Conservation (phyloP, 1,140 invertebrate species). For the Arctopsyche grandis region DNA sequence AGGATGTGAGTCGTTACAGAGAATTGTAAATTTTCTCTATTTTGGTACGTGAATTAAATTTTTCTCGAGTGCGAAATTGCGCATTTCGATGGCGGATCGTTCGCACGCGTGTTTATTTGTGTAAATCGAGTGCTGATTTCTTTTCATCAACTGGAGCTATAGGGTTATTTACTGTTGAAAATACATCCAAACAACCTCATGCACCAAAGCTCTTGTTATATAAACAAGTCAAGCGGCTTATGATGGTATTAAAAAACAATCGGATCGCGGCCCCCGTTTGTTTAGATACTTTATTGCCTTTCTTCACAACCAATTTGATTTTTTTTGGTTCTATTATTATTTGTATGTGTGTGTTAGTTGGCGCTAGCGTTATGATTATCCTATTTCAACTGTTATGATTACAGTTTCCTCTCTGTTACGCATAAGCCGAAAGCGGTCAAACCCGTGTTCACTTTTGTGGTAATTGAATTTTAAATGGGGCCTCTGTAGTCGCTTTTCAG, state of each 20-base stretch:
- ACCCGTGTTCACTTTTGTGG: slow-evolving; percentile 1
- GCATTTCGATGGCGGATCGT: neutral
- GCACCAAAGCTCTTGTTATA: slow-evolving; percentile 5
- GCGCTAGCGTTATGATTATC: neutral
- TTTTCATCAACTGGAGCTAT: slow-evolving; percentile 29
- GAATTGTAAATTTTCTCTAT: no score
- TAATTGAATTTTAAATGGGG: slow-evolving; percentile 26
- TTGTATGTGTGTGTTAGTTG: neutral
- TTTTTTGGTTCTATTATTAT: neutral
- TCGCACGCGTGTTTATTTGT: slow-evolving; percentile 33
- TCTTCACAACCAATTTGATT: neutral
- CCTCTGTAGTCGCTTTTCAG: neutral
- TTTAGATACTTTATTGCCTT: slow-evolving; percentile 22
- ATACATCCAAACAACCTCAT: slow-evolving; percentile 17
- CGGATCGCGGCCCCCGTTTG: slow-evolving; percentile 5
- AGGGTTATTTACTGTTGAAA: slow-evolving; percentile 20
- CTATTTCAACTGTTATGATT: neutral
- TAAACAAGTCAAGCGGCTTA: slow-evolving; percentile 30
- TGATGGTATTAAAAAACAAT: slow-evolving; percentile 11
- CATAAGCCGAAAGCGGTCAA: slow-evolving; percentile 8
- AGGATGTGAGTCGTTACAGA: no score
- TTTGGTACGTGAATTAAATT: neutral
- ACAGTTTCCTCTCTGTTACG: neutral
- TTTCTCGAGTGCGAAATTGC: neutral
- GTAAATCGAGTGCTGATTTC: slow-evolving; percentile 41